These are phyloP conservation scores for Orthosia gracilis DNA, from an alignment of 2,888 invertebrate species.

Conservation along the genomic window DNA sequence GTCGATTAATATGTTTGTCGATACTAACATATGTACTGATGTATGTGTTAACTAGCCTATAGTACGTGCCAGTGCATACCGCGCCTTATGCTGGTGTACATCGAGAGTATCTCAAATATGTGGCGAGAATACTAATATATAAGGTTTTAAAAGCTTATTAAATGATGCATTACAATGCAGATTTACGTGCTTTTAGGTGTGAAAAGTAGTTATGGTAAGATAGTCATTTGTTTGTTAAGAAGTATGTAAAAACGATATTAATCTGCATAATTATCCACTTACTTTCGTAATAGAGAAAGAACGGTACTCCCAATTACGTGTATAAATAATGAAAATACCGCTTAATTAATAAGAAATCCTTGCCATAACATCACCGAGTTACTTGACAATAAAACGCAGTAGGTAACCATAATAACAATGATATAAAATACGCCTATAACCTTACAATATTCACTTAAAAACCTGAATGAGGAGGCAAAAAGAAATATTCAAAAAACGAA, in stretches of 20 bases:
- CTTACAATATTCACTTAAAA: conserved; percentile 35
- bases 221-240: conserved; percentile 2
- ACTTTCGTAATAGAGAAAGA: conserved; percentile 16
- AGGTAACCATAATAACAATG: conserved; percentile 28
- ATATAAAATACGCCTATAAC: conserved; percentile 20
- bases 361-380: conserved; percentile 15
- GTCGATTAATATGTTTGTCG: conserved; percentile 78
- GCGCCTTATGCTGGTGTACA: conserved; percentile 76
- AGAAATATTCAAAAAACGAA: conserved; percentile 63
- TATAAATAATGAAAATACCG: conserved; percentile 16
- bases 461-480: conserved; percentile 54
- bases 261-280: not conserved
- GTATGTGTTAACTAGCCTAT: conserved; percentile 83
- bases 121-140: conserved; percentile 62
- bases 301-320: conserved; percentile 2
- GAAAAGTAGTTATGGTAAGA: conserved; percentile 16
- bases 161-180: conserved; percentile 47
- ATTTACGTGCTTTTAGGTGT: conserved; percentile 23
- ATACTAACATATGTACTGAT: conserved; percentile 82
- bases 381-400: conserved; percentile 28
- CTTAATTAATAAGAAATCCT: conserved; percentile 28
- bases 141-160: conserved; percentile 64
- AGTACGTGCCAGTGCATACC: conserved; percentile 74
- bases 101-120: conserved; percentile 64
- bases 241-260: conserved; percentile 4